Evolutionary conservation across 1,140 invertebrate species (phyloP), one percentile per base, ranked within the genome.

Genomic region (Notospermus geniculatus): DNA sequence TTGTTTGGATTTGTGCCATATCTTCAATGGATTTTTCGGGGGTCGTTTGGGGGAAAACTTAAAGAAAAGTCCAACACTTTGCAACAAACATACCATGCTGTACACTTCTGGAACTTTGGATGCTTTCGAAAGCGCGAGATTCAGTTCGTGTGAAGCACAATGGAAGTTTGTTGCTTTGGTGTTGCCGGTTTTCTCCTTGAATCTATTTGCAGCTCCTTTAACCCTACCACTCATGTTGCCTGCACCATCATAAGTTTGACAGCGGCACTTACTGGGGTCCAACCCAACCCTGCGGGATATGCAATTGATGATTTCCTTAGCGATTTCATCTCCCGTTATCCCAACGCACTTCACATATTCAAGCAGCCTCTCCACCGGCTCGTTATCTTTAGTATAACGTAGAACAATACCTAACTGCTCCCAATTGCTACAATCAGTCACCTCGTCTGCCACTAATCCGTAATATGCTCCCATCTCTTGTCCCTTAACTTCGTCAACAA

Each of bases 131-230:
- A 66, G 46, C 1, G 46, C 66, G 23, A 68, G 39, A 36, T 66
- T 66, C n/a, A 68, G 50, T 60, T 68, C 64, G 66, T 66, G 64
- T 36, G 58, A 55, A 13, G 54, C 54, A 56, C 59, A 62, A 52
- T 68, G 60, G 56, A 62, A 59, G 43, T 68, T 66, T 17, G 63
- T 36, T 32, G 63, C 63, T 39, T 59, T 27, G 5, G 46, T 5
- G n/a, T 27, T 59, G 32, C 46, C 60, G 52, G 17, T 63, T 29
- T 59, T 30, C 29, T 4, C n/a, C 52, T 28, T 32, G 45, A 66
- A 64, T 36, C n/a, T 39, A 9, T 63, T 58, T 17, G 62, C 62
- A 45, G 53, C 57, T 32, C 64, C 63, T 23, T 28, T 55, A 23
- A 59, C 23, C 41, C 45, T 59, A 27, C 61, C 58, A 36, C 64